Evolutionary conservation across 2,797 vertebrate species (phyloP).

Genomic region (Hozukius guyotensis): DNA sequence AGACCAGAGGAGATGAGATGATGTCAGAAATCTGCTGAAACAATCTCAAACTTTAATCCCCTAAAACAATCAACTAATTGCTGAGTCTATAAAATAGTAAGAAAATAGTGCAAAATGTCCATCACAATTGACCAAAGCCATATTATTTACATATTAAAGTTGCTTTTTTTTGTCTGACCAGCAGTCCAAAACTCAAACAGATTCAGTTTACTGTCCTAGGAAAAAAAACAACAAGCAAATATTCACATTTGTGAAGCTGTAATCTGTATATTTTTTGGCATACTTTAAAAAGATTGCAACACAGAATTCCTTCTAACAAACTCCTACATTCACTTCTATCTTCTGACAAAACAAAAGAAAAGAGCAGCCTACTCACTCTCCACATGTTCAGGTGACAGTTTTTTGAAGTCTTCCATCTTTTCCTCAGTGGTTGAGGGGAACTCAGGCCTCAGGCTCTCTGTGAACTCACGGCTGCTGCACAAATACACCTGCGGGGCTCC

Average conservation of each 20-base stretch:
- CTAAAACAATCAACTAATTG: neutral
- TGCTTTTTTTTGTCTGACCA: neutral
- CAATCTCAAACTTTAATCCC: neutral
- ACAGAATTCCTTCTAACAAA: neutral
- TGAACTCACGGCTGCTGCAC: conserved; percentile 46
- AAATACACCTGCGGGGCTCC: neutral
- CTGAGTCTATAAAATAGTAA: neutral
- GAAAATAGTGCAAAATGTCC: neutral
- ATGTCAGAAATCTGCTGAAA: neutral
- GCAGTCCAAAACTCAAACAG: neutral
- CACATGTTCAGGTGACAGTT: conserved; percentile 44
- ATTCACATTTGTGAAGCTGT: neutral
- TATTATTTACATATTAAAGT: neutral
- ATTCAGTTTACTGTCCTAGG: neutral
- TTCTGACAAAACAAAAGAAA: neutral
- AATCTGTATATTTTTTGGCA: neutral
- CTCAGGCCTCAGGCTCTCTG: conserved; percentile 56
- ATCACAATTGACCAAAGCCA: neutral
- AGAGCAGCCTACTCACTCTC: conserved; percentile 63
- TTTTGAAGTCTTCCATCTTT: conserved; percentile 66
- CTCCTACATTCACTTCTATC: neutral
- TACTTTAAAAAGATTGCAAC: neutral
- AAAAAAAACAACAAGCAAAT: neutral
- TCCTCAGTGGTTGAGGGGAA: neutral
- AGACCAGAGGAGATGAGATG: conserved; percentile 6